phyloP scores from a whole-genome alignment of 1,140 invertebrate genomes.

The Pteromalus puparum region DNA sequence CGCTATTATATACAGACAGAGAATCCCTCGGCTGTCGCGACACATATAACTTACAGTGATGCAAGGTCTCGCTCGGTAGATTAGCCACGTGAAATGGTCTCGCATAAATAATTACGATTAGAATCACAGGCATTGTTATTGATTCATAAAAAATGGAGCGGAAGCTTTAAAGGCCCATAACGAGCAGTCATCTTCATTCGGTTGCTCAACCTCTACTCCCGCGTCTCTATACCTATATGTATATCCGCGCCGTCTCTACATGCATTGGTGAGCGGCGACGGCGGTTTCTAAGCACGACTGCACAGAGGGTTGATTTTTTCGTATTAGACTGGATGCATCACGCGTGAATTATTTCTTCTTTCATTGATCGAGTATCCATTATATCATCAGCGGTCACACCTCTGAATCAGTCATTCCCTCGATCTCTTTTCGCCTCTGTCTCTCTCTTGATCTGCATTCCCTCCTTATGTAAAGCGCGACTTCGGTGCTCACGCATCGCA shows the following conservation, averaged over 20 bases:
- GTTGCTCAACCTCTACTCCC: conserved; percentile 52
- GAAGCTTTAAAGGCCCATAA: conserved; percentile 66
- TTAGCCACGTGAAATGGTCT: conserved; percentile 30
- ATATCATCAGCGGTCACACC: no score
- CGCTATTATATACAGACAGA: neutral
- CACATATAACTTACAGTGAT: neutral
- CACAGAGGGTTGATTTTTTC: no score
- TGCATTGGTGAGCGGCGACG: no score
- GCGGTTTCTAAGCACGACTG: no score
- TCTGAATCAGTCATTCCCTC: neutral
- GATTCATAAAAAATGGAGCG: conserved; percentile 67
- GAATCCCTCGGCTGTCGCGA: neutral
- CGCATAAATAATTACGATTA: conserved; percentile 46
- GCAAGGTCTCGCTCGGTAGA: conserved; percentile 28
- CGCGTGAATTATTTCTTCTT: no score
- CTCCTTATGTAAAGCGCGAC: conserved; percentile 28
- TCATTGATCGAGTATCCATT: no score
- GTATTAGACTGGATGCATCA: no score
- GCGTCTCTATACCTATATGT: conserved; percentile 9
- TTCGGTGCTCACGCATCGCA: neutral
- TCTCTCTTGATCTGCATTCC: neutral
- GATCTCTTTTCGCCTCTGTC: neutral
- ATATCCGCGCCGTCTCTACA: neutral
- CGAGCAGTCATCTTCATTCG: conserved; percentile 54
- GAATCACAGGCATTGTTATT: conserved; percentile 59